Percentiles rank a stretch among this genome's conserved stretches.
Evolutionary conservation across 1,140 invertebrate species (phyloP).

Genomic region (Aphidius gifuensis): DNA sequence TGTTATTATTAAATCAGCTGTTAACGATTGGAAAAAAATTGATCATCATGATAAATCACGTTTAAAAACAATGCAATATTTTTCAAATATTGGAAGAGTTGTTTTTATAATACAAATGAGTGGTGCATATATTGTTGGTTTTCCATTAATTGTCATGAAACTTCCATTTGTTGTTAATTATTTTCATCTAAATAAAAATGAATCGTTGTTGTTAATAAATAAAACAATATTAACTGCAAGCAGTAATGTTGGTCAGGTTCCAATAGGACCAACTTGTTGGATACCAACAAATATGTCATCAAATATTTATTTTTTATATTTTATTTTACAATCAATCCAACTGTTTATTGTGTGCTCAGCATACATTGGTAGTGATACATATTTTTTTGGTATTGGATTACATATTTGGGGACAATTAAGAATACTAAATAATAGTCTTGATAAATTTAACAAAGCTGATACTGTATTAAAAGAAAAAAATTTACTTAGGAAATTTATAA

Average conservation of each 20-base stretch:
- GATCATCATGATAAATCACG: not conserved
- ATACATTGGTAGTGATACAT: slow-evolving; percentile 20
- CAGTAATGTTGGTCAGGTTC: not conserved
- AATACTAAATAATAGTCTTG: slow-evolving; percentile 7
- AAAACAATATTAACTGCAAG: not conserved
- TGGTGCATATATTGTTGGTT: slow-evolving; percentile 15
- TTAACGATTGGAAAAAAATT: slow-evolving; percentile 19
- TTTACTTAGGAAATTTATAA: slow-evolving; percentile 4
- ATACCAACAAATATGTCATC: slow-evolving; percentile 10
- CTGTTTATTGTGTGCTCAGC: slow-evolving; percentile 13
- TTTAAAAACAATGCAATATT: slow-evolving; percentile 13
- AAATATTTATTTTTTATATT: slow-evolving; percentile 11
- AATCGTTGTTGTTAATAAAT: not conserved
- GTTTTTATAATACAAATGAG: slow-evolving; percentile 20
- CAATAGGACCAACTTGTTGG: slow-evolving; percentile 24
- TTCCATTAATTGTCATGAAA: slow-evolving; percentile 14
- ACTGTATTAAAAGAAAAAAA: not conserved
- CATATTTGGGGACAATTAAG: slow-evolving; percentile 25
- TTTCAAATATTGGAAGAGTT: slow-evolving; percentile 16
- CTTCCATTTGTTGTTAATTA: slow-evolving; percentile 5
- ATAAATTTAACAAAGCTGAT: slow-evolving; percentile 1
- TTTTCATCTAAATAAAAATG: not conserved
- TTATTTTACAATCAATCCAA: slow-evolving; percentile 16
- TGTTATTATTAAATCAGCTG: slow-evolving; percentile 17
- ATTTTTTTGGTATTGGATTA: slow-evolving; percentile 23